Base-by-base conservation (phyloP, 1,140 invertebrate species). In the Polyergus mexicanus region DNA sequence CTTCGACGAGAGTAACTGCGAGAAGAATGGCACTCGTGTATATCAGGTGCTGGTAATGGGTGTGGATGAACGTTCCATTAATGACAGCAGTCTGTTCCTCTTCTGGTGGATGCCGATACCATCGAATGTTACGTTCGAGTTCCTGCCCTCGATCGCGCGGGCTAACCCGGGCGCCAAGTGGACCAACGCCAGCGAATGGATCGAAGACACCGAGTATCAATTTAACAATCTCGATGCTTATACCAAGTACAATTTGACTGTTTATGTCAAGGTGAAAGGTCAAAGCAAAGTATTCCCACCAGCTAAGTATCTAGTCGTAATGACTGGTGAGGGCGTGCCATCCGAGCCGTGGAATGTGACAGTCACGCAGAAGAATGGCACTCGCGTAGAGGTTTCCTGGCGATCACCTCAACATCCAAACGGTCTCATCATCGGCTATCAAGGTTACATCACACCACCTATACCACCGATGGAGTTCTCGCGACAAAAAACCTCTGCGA, bases 211-310 rank as follows among this genome's bases (percentile, higher is more conserved):
- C 3, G 93, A 94, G 25, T 96, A 95, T 91, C 95, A 94, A 74
- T 98, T 98, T 90, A 96, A 94, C 0, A 93, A 96, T 77, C 94
- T 98, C 2, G 94, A 96, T 83, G 96, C 98, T 0, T 97, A 95
- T 87, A 98, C 97, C 0, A 92, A 94, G 1, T 98, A 98, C 91
- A 98, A 98, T 89, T 94, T 98, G 63, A 98, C 97, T 0, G 97
- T 98, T 8, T 98, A 97, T 91, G 97, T 97, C 0, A 94, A 96
- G 68, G 89, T 96, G 7, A 96, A 96, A 86, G 95, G 95, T 0
- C 90, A 93, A 19, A 84, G 71, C 0, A 93, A 88, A 3, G 93
- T 95, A 0, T 97, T 96, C 77, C 95, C 96, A 1, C 97, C 97
- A 1, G 95, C 95, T 11, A 96, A 96, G 83, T 97, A 96, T 90